Conservation (phyloP, 2,113 vertebrate species). For the Ceuthmochares aereus region DNA sequence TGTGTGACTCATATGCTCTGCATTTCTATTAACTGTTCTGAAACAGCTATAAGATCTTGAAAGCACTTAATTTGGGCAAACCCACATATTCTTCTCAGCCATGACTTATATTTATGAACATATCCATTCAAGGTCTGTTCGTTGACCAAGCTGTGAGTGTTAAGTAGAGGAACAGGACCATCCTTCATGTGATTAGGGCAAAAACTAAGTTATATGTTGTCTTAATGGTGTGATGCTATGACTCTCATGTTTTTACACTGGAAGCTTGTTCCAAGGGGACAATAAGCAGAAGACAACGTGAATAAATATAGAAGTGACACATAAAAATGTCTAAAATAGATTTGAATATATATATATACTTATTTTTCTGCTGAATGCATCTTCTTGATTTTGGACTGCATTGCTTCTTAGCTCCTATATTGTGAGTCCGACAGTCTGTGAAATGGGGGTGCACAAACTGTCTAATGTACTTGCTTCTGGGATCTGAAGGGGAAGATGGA, state of each 20-base stretch:
- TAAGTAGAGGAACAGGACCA: not conserved
- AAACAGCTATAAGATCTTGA: not conserved
- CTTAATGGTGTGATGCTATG: not conserved
- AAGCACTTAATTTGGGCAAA: not conserved
- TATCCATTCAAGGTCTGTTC: not conserved
- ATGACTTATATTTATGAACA: not conserved
- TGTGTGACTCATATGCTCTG: not conserved
- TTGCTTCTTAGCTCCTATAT: not conserved
- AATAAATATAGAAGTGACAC: not conserved
- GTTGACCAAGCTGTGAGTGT: not conserved
- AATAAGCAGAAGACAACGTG: not conserved
- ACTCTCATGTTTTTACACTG: not conserved
- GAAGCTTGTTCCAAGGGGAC: not conserved
- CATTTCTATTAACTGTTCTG: rapidly evolving
- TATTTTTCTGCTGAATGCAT: not conserved
- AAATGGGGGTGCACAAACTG: not conserved
- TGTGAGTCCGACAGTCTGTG: not conserved
- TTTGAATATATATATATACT: not conserved
- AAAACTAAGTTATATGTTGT: not conserved
- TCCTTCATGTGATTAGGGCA: not conserved
- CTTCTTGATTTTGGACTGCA: not conserved
- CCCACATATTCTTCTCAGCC: not conserved
- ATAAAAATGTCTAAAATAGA: not conserved
- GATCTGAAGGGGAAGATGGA: not conserved
- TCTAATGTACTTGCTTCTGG: not conserved